Evolutionary conservation across 1,140 invertebrate genomes (phyloP), one percentile per base, ranked within the genome.

Genomic region (Drosophila grimshawi): DNA sequence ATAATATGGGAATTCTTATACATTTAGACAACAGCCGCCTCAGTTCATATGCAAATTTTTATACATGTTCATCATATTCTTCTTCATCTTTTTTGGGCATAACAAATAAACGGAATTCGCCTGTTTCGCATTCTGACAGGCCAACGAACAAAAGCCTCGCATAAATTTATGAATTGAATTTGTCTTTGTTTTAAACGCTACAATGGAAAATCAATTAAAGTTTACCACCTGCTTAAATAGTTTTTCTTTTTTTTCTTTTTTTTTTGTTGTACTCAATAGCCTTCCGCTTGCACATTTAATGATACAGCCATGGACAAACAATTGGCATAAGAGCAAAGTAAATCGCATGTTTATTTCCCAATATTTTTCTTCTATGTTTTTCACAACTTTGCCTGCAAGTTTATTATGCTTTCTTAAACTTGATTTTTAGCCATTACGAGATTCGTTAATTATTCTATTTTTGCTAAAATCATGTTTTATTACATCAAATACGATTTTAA

Each of bases 121-220:
- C 61, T 41, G 64, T 68, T 86, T 62, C 52, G 41, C 33, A 4
- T 53, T 32, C 65, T 35, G 59, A 63, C 61, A 71, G 51, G n/a
- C 46, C 7, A 4, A 1, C 39, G 39, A 66, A 75, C 68, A 82
- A 86, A 75, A 71, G 74, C 19, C 56, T 37, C 43, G 48, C 49
- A 72, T 72, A 69, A 43, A 64, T 80, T 66, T 61, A 29, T 74
- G 48, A 72, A 53, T 49, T 65, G 56, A 64, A 55, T 83, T 51
- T 63, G 49, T 19, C 53, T 68, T 80, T 82, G 65, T 69, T 70
- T 59, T 27, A 43, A 30, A 19, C 51, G 46, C 41, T 73, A 80
- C 76, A 88, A 76, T 82, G 76, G 76, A 52, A 79, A 79, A 88
- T 86, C 83, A 82, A 86, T 86, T 81, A 88, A 86, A 78, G 35